These are phyloP conservation scores for Virgularia gustaviana DNA, from an alignment of 92 coral and sea anemone genomes.

Conservation along the genomic window DNA sequence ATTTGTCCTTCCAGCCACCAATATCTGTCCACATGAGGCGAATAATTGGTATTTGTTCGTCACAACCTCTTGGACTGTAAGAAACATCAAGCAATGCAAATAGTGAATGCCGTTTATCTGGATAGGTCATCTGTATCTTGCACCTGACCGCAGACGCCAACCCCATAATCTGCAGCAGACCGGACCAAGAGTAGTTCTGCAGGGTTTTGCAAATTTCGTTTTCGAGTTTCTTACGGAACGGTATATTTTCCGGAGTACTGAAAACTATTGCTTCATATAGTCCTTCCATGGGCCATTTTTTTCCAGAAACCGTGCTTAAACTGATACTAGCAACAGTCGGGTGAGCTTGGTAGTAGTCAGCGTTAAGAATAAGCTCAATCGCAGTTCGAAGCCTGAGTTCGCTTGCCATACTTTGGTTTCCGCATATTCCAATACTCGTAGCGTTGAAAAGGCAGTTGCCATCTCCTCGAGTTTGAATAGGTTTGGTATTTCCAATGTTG, in stretches of 20 bases:
- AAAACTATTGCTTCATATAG: conserved; percentile 42
- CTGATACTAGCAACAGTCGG: conserved; percentile 20
- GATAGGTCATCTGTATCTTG: conserved; percentile 36
- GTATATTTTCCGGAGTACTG: neutral
- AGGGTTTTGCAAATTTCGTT: conserved; percentile 33
- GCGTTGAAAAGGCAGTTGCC: conserved; percentile 60
- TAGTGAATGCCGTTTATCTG: conserved; percentile 43
- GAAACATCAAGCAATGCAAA: conserved; percentile 34
- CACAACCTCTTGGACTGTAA: conserved; percentile 46
- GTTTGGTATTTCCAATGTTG: conserved; percentile 14
- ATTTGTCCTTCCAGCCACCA: conserved; percentile 36
- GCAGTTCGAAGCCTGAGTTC: conserved; percentile 48
- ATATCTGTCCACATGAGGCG: conserved; percentile 48
- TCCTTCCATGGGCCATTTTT: conserved; percentile 18
- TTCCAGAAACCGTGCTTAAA: conserved; percentile 18
- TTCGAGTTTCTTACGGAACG: conserved; percentile 34
- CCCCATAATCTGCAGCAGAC: conserved; percentile 52
- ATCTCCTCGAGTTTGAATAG: conserved; percentile 44
- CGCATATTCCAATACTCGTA: conserved; percentile 55
- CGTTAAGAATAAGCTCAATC: conserved; percentile 40
- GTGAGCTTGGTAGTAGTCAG: conserved; percentile 34
- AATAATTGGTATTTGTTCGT: neutral
- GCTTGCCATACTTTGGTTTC: conserved; percentile 15
- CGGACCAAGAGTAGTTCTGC: conserved; percentile 20
- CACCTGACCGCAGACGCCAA: conserved; percentile 43